Percentiles rank a stretch among this genome's conserved stretches.
Conservation (phyloP, 2,113 vertebrate genomes). For the Hyperoodon ampullatus region DNA sequence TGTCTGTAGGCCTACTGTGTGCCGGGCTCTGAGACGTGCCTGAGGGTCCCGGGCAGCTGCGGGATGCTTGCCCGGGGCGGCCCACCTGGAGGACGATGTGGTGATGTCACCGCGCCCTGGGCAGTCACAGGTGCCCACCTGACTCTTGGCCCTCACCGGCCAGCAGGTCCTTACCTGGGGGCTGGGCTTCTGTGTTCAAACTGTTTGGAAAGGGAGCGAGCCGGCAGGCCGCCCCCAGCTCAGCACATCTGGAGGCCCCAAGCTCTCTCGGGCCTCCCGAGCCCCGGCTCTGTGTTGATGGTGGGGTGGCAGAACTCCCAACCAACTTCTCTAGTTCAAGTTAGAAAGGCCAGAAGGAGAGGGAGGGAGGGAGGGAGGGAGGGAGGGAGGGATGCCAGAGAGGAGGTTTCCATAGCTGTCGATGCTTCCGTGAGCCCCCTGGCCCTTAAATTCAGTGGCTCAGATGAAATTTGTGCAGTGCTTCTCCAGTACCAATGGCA, state of each 20-base stretch:
- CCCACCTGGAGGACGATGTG: too few species aligned
- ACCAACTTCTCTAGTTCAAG: not conserved
- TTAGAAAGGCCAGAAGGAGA: not conserved
- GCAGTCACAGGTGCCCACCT: not conserved
- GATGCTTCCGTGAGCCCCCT: not conserved
- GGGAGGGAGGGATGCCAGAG: not conserved
- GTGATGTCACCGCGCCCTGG: fast-evolving
- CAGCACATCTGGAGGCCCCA: not conserved
- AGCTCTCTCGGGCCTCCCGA: not conserved
- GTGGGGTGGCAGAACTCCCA: not conserved
- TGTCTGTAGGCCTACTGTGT: not conserved
- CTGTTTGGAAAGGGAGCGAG: not conserved
- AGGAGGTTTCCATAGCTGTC: not conserved
- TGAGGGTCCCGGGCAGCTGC: not conserved
- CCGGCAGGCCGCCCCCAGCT: fast-evolving
- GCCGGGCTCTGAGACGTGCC: not conserved
- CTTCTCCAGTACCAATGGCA: not conserved
- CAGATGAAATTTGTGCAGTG: fast-evolving
- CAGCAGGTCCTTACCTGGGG: not conserved
- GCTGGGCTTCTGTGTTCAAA: not conserved
- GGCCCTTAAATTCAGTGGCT: not conserved
- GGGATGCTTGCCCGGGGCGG: not conserved
- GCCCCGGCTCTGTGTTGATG: not conserved
- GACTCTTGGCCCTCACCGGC: not conserved
- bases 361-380: not conserved